A percentile compares a stretch with the other conserved stretches of the same genome.
Evolutionary conservation across 2,797 vertebrate genomes (phyloP).

Genomic region (Pagetopsis macropterus): DNA sequence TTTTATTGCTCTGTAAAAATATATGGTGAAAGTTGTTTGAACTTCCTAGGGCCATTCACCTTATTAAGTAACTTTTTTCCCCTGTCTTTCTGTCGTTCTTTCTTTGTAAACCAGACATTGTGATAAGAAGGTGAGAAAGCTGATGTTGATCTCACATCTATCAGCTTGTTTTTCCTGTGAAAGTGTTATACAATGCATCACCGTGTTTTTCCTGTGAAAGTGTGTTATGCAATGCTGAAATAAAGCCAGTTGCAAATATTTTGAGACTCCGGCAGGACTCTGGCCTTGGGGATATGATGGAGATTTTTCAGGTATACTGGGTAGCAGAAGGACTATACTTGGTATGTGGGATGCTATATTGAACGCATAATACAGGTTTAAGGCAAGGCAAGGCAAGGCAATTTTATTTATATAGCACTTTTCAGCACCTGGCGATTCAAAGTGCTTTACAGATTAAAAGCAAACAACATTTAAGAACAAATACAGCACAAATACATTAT

Average conservation of each 20-base stretch:
- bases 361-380: slow-evolving; percentile 37
- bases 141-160: slow-evolving; percentile 27
- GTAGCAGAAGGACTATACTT: slow-evolving; percentile 30
- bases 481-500: too few relatives aligned
- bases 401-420: too few relatives aligned
- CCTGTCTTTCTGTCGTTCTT: neutral
- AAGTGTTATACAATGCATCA: slow-evolving; percentile 46
- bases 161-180: slow-evolving; percentile 40
- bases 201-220: slow-evolving; percentile 39
- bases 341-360: slow-evolving; percentile 57
- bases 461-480: too few relatives aligned
- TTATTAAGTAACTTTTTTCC: neutral
- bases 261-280: slow-evolving; percentile 44
- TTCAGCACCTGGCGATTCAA: too few relatives aligned
- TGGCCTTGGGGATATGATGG: slow-evolving; percentile 38
- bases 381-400: too few relatives aligned
- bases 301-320: slow-evolving; percentile 46
- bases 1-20: slow-evolving; percentile 53
- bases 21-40: slow-evolving; percentile 30
- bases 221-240: slow-evolving; percentile 53
- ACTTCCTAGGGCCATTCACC: neutral
- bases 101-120: slow-evolving; percentile 12
- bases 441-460: too few relatives aligned
- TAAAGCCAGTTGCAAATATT: slow-evolving; percentile 44
- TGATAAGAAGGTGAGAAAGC: slow-evolving; percentile 6